Percentiles rank a stretch among this genome's conserved stretches.
Evolutionary conservation across 1,140 invertebrate genomes (phyloP).

Genomic region (Listronotus bonariensis): DNA sequence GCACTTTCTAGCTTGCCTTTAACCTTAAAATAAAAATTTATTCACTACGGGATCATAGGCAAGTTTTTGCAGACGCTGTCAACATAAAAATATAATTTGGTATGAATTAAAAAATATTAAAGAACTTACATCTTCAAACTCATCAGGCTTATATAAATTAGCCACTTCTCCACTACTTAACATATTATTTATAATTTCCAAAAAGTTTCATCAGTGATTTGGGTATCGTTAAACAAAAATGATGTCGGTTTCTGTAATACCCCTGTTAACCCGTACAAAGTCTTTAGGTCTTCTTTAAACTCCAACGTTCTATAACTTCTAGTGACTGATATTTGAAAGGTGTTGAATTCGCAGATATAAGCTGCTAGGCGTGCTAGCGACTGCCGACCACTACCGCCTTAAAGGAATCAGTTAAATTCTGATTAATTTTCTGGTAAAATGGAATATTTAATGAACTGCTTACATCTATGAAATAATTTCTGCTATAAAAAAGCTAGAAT

Average conservation of each 20-base stretch:
- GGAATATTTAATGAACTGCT: no score
- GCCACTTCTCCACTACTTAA: conserved; percentile 83
- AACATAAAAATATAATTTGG: no score
- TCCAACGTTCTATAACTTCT: conserved; percentile 75
- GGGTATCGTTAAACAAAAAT: conserved; percentile 84
- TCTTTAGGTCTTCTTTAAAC: conserved; percentile 84
- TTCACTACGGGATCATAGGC: no score
- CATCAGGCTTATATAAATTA: conserved; percentile 81
- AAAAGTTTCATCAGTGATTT: conserved; percentile 80
- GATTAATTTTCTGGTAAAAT: no score
- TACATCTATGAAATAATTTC: background rate
- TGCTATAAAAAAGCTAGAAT: conserved; percentile 5
- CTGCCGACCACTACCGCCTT: conserved; percentile 83
- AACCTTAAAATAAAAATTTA: conserved; percentile 60
- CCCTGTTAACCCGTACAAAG: conserved; percentile 71
- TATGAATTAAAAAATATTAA: no score
- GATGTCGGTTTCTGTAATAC: conserved; percentile 74
- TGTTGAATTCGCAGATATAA: conserved; percentile 76
- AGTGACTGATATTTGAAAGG: conserved; percentile 78
- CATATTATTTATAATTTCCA: conserved; percentile 89
- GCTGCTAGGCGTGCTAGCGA: conserved; percentile 75
- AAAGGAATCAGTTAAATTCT: background rate
- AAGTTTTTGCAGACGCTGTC: no score
- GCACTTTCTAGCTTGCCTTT: conserved; percentile 69
- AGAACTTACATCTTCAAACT: conserved; percentile 77